Evolutionary conservation across 2,113 vertebrate genomes (phyloP), one percentile per base, ranked within the genome.

Genomic region (Pionites leucogaster): DNA sequence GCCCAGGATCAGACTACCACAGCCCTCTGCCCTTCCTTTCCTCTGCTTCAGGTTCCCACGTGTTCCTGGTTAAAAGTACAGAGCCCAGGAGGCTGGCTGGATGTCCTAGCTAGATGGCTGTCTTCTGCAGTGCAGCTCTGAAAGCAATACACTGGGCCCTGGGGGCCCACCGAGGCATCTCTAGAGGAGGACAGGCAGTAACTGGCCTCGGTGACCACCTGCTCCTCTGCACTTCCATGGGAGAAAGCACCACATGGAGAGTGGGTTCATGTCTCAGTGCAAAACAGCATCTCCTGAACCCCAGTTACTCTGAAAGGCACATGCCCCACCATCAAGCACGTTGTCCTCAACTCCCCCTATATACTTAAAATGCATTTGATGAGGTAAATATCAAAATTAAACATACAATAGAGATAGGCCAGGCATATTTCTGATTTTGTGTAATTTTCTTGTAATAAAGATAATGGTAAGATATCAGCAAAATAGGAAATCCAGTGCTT

Each of bases 271-370:
- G 27, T 35, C 44, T 86, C 49, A 29, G 29, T 57, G 49, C 70
- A 63, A 85, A 33, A 15, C 55, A 94, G 29, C 37, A 22, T 13
- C 65, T 70, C 60, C 55, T 47, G 50, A 78, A 25, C 7, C 28
- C 28, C 29, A 47, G 8, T 37, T 87, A 22, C 50, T 82, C 50
- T n/a, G 6, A 31, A 71, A 63, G 39, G 8, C 18, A 31, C 1
- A 1, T 37, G 29, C 6, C 10, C 33, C 59, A 37, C 13, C 1
- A 4, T 27, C 1, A 0, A 42, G 16, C 7, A 5, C 35, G 4
- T 33, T 65, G 24, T 57, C 55, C 27, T 69, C 33, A 62, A 1
- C 27, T 39, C 7, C 10, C 39, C 8, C 41, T 52, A 7, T 15
- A 16, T 20, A 12, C 1, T 39, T n/a, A 70, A 69, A 81, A 84